Evolutionary conservation across 2,113 vertebrate genomes (phyloP), one percentile per base, ranked within the genome.

Genomic region (Hiodon alosoides): DNA sequence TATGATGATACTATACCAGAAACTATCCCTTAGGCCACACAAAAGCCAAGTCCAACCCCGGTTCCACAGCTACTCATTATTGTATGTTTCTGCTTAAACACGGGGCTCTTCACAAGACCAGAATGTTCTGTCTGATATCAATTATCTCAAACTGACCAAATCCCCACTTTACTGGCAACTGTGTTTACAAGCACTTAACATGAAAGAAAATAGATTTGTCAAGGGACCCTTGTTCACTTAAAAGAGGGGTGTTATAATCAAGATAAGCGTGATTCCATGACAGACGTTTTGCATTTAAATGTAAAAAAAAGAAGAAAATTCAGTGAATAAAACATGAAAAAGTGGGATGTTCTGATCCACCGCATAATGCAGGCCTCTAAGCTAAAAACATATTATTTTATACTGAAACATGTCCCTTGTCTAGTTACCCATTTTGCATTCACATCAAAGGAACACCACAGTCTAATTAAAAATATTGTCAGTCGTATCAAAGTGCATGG

Each of bases 401-500:
- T 73, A 14, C 51, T 65, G 14, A 64, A 64, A 31, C 3, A 13
- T 57, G 4, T 73, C 51, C 61, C n/a, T 73, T 4, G 72, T 53
- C 62, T 65, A 53, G 51, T 17, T 73, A 52, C 4, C 11, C 51
- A 65, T 66, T 64, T 73, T 54, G 62, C 51, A 47, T 67, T 74
- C 17, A 66, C 62, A 73, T 73, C 61, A 66, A 74, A 74, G 62
- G 31, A 58, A 48, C 17, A 54, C 11, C 58, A 11, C 16, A 57
- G n/a, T 71, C 31, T 66, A 66, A 74, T 74, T 66, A 57, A 57
- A 64, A 74, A 31, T 74, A 52, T 31, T 7, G 16, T 48, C 51
- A 65, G 16, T 54, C 61, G 16, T 46, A 14, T 16, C 72, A 73
- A 64, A 73, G 52, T 0, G 51, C 51, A 73, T 16, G 17, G 70